Conservation (phyloP, 2,113 vertebrate genomes). For the Callithrix jacchus region DNA sequence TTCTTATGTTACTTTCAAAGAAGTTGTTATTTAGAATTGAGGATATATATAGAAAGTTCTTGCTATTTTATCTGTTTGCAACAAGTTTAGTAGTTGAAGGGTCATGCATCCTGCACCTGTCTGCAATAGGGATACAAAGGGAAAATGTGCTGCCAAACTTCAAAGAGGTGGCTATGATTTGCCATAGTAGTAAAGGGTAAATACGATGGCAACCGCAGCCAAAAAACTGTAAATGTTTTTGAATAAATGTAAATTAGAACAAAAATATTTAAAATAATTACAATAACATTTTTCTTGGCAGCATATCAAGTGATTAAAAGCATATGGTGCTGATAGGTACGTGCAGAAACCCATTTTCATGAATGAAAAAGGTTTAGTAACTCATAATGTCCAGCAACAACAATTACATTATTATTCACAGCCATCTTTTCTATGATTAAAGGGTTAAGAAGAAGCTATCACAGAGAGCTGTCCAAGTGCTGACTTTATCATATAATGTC, state of each 20-base stretch:
- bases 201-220: neutral
- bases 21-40: neutral
- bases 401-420: neutral
- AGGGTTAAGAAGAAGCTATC: neutral
- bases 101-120: neutral
- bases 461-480: neutral
- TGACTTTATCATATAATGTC: neutral
- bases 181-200: neutral
- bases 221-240: neutral
- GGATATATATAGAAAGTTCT: neutral
- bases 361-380: neutral
- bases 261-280: slow-evolving; percentile 1
- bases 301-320: neutral
- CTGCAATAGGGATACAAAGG: neutral
- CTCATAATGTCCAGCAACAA: neutral
- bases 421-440: slow-evolving; percentile 22
- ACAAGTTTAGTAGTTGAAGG: neutral
- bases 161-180: neutral
- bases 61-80: neutral
- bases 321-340: neutral
- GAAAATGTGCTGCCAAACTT: neutral
- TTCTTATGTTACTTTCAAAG: neutral
- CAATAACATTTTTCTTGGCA: slow-evolving; percentile 36
- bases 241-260: neutral
- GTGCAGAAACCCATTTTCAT: neutral